Percentiles rank a stretch among this genome's conserved stretches.
Conservation (phyloP, 2,113 vertebrate genomes). For the Amphiprion percula region DNA sequence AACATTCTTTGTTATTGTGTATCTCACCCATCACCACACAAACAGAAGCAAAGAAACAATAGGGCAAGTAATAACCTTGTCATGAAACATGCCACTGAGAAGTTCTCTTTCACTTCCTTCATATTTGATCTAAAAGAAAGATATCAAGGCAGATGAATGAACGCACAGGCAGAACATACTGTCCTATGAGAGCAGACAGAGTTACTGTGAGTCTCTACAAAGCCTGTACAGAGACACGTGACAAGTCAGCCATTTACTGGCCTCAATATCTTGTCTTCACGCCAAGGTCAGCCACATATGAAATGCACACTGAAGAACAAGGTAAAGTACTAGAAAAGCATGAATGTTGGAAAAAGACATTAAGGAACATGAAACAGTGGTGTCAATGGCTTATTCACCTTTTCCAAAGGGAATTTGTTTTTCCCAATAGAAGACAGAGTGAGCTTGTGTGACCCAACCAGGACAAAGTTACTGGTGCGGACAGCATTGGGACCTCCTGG, state of each 20-base stretch:
- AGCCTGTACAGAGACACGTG: neutral
- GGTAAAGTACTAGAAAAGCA: neutral
- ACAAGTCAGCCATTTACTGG: neutral
- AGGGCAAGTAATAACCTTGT: conserved; percentile 87
- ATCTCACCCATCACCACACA: conserved; percentile 18
- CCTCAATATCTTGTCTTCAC: neutral
- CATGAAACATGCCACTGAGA: conserved; percentile 91
- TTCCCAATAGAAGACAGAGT: conserved; percentile 89
- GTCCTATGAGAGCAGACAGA: neutral
- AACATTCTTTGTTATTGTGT: neutral
- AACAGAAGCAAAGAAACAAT: conserved; percentile 22
- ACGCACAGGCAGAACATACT: conserved; percentile 1
- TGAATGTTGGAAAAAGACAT: neutral
- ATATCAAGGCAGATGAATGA: conserved; percentile 55
- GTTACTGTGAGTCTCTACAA: conserved; percentile 8
- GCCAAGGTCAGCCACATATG: neutral
- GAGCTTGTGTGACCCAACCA: conserved; percentile 92
- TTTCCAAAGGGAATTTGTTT: conserved; percentile 91
- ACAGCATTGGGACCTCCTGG: conserved; percentile 92
- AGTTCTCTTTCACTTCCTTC: conserved; percentile 88
- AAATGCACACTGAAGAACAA: neutral
- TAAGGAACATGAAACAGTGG: neutral
- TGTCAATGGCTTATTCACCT: conserved; percentile 83
- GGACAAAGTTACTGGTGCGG: conserved; percentile 91
- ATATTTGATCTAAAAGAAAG: conserved; percentile 90